Percentiles rank a stretch among this genome's conserved stretches.
Evolutionary conservation across 2,113 vertebrate genomes (phyloP).

Genomic region (Grallaria varia): DNA sequence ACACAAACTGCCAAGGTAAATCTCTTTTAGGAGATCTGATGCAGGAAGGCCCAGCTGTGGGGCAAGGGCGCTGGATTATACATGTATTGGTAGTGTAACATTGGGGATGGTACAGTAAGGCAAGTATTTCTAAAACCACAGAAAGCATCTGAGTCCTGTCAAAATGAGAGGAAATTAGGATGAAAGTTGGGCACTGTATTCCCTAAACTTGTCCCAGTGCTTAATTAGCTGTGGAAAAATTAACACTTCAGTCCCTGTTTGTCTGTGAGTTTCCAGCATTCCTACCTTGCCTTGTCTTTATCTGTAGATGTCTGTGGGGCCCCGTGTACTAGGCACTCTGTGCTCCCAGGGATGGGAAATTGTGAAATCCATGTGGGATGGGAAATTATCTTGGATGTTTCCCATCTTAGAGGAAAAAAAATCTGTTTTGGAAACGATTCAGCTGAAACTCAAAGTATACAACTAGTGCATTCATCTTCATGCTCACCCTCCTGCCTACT

Average conservation of each 20-base stretch:
- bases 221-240: conserved; percentile 25
- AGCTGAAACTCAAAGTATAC: neutral
- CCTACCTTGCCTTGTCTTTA: conserved; percentile 16
- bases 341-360: conserved; percentile 9
- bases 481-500: neutral
- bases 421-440: neutral
- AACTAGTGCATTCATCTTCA: neutral
- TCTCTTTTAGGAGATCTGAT: neutral
- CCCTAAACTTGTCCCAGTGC: neutral
- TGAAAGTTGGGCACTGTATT: neutral
- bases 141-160: neutral
- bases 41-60: neutral
- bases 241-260: neutral
- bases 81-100: neutral
- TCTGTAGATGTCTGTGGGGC: conserved; percentile 6
- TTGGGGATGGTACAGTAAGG: neutral
- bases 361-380: conserved; percentile 49
- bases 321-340: neutral
- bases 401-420: neutral
- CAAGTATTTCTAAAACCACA: neutral
- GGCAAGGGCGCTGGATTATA: neutral
- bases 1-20: neutral
- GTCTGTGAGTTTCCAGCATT: conserved; percentile 11
- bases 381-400: conserved; percentile 14
- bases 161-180: conserved; percentile 19